These are phyloP conservation scores for Erebia aethiops DNA, from an alignment of 2,888 invertebrate genomes.

Conservation along the genomic window DNA sequence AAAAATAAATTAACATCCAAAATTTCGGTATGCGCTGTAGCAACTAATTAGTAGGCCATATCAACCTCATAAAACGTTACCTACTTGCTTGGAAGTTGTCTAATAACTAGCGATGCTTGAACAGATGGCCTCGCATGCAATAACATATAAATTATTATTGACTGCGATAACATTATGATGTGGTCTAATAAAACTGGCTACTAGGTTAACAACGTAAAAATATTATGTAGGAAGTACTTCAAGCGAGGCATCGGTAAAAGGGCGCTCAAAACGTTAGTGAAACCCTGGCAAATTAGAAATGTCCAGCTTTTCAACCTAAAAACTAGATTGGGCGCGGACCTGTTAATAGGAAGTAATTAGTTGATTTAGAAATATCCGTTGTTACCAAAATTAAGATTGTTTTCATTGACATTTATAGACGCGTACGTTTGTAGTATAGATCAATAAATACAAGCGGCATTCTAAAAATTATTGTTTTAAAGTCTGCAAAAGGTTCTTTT, in stretches of 20 bases:
- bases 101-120: constrained; percentile 13
- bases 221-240: neutral
- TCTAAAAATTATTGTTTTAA: no score
- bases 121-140: constrained; percentile 1
- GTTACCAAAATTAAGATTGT: no score
- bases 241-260: neutral
- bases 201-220: neutral
- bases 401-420: no score
- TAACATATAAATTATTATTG: neutral
- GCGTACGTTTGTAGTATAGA: no score
- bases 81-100: neutral
- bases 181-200: neutral
- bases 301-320: no score
- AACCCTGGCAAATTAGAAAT: neutral
- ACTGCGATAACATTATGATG: neutral
- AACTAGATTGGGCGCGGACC: no score
- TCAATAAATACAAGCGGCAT: no score
- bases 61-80: constrained; percentile 1
- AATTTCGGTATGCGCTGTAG: constrained; percentile 2
- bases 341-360: no score
- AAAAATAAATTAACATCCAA: neutral
- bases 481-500: no score
- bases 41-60: neutral
- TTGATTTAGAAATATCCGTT: no score
- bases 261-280: neutral